Percentiles rank a stretch among this genome's conserved stretches.
These are phyloP conservation scores for Drosophila lacertosa DNA, from an alignment of 1,140 invertebrate genomes.

Conservation along the genomic window DNA sequence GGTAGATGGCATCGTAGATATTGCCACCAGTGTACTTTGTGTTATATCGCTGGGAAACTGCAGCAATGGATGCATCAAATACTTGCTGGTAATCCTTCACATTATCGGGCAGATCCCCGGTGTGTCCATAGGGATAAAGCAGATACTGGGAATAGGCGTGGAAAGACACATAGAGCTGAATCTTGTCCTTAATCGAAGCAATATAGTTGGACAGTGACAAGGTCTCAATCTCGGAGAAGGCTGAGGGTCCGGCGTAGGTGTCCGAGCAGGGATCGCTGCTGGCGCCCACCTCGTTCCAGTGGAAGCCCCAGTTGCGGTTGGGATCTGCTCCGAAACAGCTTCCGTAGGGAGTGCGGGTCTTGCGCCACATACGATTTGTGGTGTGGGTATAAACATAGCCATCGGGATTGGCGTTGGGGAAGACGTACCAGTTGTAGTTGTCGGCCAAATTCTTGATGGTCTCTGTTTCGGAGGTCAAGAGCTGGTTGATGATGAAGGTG, in stretches of 20 bases:
- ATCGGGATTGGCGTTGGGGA: constrained; percentile 90
- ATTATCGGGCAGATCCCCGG: constrained; percentile 65
- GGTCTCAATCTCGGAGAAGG: constrained; percentile 88
- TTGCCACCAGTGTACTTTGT: no score
- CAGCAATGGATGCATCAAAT: constrained; percentile 80
- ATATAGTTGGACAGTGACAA: no score
- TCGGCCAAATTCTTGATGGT: constrained; percentile 84
- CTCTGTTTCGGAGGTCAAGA: constrained; percentile 85
- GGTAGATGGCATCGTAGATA: constrained; percentile 85
- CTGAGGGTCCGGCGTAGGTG: constrained; percentile 86
- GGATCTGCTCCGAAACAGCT: no score
- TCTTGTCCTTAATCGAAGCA: constrained; percentile 80
- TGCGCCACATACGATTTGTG: constrained; percentile 87
- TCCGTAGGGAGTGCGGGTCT: no score
- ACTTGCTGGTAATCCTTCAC: constrained; percentile 67
- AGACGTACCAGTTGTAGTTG: constrained; percentile 89
- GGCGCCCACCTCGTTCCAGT: constrained; percentile 85
- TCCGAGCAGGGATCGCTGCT: constrained; percentile 86
- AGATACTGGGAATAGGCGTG: constrained; percentile 85
- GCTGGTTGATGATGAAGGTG: constrained; percentile 86
- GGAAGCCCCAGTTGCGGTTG: no score
- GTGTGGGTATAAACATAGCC: constrained; percentile 87
- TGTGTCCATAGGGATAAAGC: constrained; percentile 84
- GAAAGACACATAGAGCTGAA: constrained; percentile 84
- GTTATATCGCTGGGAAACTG: constrained; percentile 82